Percentiles rank a stretch among this genome's conserved stretches.
These are phyloP conservation scores for Bombus polaris DNA, from an alignment of 1,140 invertebrate species.

Conservation along the genomic window DNA sequence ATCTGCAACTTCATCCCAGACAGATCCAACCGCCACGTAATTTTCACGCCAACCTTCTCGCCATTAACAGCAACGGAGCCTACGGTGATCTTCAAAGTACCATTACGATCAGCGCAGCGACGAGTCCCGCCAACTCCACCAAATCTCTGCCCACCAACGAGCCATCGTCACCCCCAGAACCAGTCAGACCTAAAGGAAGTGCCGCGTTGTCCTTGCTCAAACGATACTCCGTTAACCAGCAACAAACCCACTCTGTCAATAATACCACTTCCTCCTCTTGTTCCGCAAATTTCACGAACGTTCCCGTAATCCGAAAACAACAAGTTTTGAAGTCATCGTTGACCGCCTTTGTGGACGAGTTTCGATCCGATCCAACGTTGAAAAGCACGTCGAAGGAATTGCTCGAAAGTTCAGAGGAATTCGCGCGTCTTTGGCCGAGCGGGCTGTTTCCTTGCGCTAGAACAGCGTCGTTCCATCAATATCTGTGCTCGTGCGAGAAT, in stretches of 20 bases:
- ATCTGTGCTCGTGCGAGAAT: constrained; percentile 83
- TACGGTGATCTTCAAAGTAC: constrained; percentile 10
- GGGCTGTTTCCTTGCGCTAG: constrained; percentile 78
- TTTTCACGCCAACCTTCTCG: constrained; percentile 1
- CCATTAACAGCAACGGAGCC: constrained; percentile 1
- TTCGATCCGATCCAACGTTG: background rate
- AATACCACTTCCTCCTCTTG: background rate
- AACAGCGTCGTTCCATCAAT: constrained; percentile 82
- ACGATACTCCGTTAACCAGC: constrained; percentile 33
- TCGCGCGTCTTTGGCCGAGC: background rate
- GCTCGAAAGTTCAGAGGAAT: background rate
- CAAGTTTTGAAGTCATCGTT: background rate
- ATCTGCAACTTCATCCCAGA: background rate
- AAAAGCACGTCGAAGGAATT: background rate
- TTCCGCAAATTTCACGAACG: background rate
- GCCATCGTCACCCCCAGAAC: background rate
- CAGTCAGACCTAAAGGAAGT: constrained; percentile 17
- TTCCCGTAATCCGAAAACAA: background rate
- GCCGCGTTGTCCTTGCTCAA: constrained; percentile 11
- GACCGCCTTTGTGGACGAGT: background rate
- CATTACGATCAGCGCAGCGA: background rate
- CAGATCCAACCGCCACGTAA: background rate
- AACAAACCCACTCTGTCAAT: background rate
- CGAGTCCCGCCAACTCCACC: constrained; percentile 18
- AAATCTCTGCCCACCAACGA: background rate